phyloP scores from a whole-genome alignment of 2,888 invertebrate genomes.

The Oxycera nigricornis region DNA sequence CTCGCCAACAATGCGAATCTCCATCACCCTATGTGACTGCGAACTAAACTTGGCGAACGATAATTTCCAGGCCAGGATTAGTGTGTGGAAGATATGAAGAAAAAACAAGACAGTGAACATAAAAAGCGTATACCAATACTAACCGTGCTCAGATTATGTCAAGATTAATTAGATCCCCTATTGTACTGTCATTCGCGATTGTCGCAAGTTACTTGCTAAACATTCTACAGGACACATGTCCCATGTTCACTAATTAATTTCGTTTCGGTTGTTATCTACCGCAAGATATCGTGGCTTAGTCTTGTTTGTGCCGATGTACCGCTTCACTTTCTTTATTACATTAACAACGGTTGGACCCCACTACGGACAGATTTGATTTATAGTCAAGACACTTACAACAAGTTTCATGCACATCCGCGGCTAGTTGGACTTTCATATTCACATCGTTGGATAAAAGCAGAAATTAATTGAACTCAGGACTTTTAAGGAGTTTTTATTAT shows the following conservation, averaged over 20 bases:
- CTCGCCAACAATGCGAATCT: background rate
- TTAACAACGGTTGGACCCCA: background rate
- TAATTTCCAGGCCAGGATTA: constrained; percentile 25
- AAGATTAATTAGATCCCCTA: constrained; percentile 61
- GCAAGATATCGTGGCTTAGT: constrained; percentile 22
- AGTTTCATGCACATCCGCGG: constrained; percentile 7
- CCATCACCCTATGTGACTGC: background rate
- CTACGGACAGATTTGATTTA: constrained; percentile 18
- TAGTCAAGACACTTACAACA: constrained; percentile 4
- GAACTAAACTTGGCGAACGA: background rate
- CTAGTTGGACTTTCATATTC: background rate
- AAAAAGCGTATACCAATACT: constrained; percentile 35
- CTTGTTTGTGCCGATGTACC: constrained; percentile 36
- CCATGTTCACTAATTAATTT: constrained; percentile 47
- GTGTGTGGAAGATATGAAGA: background rate
- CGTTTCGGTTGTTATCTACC: constrained; percentile 36
- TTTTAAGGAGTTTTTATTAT: no score
- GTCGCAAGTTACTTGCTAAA: constrained; percentile 49
- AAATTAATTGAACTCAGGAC: no score
- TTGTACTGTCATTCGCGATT: constrained; percentile 59
- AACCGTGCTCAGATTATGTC: constrained; percentile 60
- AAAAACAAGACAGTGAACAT: constrained; percentile 12
- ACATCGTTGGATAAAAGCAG: constrained; percentile 7
- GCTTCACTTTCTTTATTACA: constrained; percentile 40
- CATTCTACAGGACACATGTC: constrained; percentile 47